These are phyloP conservation scores for Camelus bactrianus DNA, from an alignment of 2,113 vertebrate genomes.

Conservation along the genomic window DNA sequence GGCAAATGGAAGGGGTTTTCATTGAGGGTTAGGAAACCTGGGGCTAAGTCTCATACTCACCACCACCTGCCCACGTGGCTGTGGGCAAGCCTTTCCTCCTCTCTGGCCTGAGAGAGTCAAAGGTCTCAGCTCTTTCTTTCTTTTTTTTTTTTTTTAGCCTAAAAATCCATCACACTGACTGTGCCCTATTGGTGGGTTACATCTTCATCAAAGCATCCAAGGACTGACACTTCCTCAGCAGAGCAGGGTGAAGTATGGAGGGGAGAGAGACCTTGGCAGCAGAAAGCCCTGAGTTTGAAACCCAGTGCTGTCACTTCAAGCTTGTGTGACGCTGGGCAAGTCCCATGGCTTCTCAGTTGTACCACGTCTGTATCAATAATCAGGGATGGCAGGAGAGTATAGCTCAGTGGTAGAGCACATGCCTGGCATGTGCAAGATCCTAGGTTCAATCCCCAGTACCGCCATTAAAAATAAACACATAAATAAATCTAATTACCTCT, in stretches of 20 bases:
- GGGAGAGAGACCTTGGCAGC: neutral
- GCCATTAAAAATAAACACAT: too few species aligned
- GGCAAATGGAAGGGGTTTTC: neutral
- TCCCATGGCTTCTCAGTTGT: neutral
- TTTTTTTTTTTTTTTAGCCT: neutral
- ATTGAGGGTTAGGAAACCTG: neutral
- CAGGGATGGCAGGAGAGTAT: neutral
- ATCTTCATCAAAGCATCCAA: neutral
- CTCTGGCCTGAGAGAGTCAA: neutral
- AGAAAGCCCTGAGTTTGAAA: neutral
- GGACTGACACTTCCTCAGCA: neutral
- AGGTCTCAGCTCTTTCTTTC: neutral
- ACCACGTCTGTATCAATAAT: neutral
- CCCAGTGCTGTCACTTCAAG: neutral
- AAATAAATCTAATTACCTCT: too few species aligned
- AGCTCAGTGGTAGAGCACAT: too few species aligned
- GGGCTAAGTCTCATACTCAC: neutral
- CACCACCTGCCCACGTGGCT: neutral
- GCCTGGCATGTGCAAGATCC: too few species aligned
- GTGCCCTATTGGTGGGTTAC: neutral
- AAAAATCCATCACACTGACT: neutral
- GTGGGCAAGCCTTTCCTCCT: neutral
- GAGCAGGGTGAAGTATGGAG: neutral
- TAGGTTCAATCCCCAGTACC: too few species aligned
- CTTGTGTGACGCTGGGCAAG: neutral